Evolutionary conservation across 2,888 invertebrate species (phyloP), one percentile per base, ranked within the genome.

Genomic region (Conchocele bisecta): DNA sequence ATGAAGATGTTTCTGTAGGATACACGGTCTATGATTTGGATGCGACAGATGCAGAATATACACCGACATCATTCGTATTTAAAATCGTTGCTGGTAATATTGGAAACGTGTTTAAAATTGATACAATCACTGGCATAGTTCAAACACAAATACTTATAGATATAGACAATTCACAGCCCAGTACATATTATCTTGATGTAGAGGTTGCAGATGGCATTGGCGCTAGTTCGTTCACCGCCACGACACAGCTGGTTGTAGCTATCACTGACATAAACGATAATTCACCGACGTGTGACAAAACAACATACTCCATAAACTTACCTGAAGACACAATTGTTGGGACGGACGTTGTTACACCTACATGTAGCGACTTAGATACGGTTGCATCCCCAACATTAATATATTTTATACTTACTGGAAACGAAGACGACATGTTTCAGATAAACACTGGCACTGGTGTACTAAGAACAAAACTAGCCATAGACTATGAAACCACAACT

Each of bases 401-500:
- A n/a, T n/a, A n/a, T n/a, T n/a, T n/a, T n/a, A n/a, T n/a, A n/a
- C n/a, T n/a, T n/a, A n/a, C n/a, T n/a, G n/a, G n/a, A n/a, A n/a
- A n/a, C n/a, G n/a, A n/a, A n/a, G n/a, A n/a, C n/a, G n/a, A n/a
- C n/a, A n/a, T n/a, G n/a, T n/a, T n/a, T n/a, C n/a, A n/a, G n/a
- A n/a, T n/a, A n/a, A n/a, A n/a, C n/a, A n/a, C n/a, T n/a, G n/a
- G n/a, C n/a, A n/a, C n/a, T n/a, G n/a, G n/a, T n/a, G n/a, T n/a
- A n/a, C n/a, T 84, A 20, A 69, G 69, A 7, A 20, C 83, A n/a
- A 51, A 75, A 17, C 60, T 26, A 17, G 26, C 39, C 0, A 60
- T 87, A 6, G 83, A 88, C 57, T 86, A 84, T 57, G 88, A 87
- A 56, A 76, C 75, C 13, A 63, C 74, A 20, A 75, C 77, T 0